Base-by-base conservation (phyloP, 1,140 invertebrate species). In the Macrotrachela quadricornifera region DNA sequence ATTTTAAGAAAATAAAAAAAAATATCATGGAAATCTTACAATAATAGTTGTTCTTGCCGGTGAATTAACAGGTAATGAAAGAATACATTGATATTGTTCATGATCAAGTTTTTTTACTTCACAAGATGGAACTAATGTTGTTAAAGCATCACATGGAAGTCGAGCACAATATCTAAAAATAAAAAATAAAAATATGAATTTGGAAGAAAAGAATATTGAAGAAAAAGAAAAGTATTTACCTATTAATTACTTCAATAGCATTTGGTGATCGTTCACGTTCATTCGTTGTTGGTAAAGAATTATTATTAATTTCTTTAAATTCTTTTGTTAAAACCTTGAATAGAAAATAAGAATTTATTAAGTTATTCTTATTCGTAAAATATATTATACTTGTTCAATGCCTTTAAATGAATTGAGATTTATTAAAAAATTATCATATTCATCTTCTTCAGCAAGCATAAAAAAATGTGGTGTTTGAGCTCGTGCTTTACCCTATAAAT, bases 61-160 rank as follows among this genome's bases (percentile, higher is more conserved):
- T 18, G 90, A 96, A 72, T 99, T 99, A n/a, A 96, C 88, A 1
- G 92, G 92, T 49, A 99, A 74, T 18, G 82, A 71, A 38, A 99
- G 66, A 10, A 78, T 78, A 63, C 85, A 92, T 46, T 77, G 71
- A 62, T 68, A 76, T 43, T 56, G 21, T 8, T 13, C 41, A 55
- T 9, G 13, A 45, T 49, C 49, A 15, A 37, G 61, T 50, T 65
- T n/a, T 64, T 76, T 68, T 59, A 81, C 71, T 57, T 64, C 52
- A 39, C 76, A 61, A 49, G 65, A 14, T 1, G 91, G 86, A 0
- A 85, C 84, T 11, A 97, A 74, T 57, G 87, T 80, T 0, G 92
- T 97, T 70, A 97, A 96, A 6, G 87, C 87, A 73, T 99, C 92
- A 64, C 87, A 94, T 1, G 92, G 92, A 50, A 99, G 72, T 69